phyloP scores from a whole-genome alignment of 2,113 vertebrate species.

The Nerophis ophidion region DNA sequence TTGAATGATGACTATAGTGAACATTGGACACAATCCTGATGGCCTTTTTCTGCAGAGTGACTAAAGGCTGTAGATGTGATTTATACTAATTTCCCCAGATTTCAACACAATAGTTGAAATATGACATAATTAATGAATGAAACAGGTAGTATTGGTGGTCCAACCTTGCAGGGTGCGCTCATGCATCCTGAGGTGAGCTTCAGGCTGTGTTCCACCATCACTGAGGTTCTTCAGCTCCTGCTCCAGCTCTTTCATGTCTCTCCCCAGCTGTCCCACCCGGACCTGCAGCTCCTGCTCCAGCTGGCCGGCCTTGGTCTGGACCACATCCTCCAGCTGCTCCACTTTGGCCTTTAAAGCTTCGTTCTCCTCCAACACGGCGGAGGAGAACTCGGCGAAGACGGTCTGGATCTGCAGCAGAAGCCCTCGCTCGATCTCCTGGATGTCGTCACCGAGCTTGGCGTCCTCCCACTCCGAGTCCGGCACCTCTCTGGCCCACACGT shows the following conservation, averaged over 20 bases:
- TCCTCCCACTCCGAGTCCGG: constrained; percentile 21
- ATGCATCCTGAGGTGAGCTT: too few species aligned
- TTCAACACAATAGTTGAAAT: too few species aligned
- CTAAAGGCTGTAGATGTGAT: too few species aligned
- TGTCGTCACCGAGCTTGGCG: background rate
- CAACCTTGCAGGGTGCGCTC: too few species aligned
- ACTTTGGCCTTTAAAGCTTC: constrained; percentile 53
- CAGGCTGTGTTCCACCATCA: background rate
- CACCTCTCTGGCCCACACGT: constrained; percentile 34
- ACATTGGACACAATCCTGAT: too few species aligned
- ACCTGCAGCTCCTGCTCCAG: constrained; percentile 60
- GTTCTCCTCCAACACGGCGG: constrained; percentile 51
- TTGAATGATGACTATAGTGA: too few species aligned
- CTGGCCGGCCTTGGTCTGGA: constrained; percentile 57
- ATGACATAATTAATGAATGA: too few species aligned
- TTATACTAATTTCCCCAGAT: too few species aligned
- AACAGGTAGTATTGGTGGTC: too few species aligned
- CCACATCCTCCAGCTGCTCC: constrained; percentile 58
- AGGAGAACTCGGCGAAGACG: constrained; percentile 39
- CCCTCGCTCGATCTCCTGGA: constrained; percentile 41
- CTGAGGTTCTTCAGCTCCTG: constrained; percentile 50
- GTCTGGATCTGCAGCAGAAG: constrained; percentile 43
- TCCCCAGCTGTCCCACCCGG: constrained; percentile 48
- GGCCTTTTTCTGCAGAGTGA: too few species aligned
- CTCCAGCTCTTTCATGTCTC: constrained; percentile 58